These are phyloP conservation scores for Teleopsis dalmanni DNA, from an alignment of 1,140 invertebrate genomes.

Conservation along the genomic window DNA sequence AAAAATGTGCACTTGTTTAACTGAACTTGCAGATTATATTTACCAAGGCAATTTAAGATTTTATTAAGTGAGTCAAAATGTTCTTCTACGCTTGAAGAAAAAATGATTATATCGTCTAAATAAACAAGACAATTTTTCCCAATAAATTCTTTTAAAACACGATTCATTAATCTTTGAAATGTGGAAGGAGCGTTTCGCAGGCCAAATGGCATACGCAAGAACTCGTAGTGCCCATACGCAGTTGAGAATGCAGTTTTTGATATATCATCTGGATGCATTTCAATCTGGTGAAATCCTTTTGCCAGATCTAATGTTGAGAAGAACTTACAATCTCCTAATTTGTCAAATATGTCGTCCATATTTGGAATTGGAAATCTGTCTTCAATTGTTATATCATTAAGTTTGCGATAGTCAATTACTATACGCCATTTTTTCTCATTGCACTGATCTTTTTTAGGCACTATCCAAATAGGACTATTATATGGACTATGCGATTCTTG, in stretches of 20 bases:
- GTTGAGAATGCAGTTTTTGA: slow-evolving; percentile 22
- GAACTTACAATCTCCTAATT: slow-evolving; percentile 10
- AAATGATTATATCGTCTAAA: slow-evolving; percentile 20
- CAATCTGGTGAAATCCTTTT: slow-evolving; percentile 19
- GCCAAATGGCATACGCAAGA: slow-evolving; percentile 9
- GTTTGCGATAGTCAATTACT: slow-evolving; percentile 34
- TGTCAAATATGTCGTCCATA: slow-evolving; percentile 9
- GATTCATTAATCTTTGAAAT: slow-evolving; percentile 16
- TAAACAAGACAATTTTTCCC: slow-evolving; percentile 13
- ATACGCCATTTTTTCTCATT: slow-evolving; percentile 33
- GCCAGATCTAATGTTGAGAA: slow-evolving; percentile 14
- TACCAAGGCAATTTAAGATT: background rate
- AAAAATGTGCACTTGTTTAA: slow-evolving; percentile 47
- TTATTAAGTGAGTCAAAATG: slow-evolving; percentile 7
- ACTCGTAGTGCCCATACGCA: slow-evolving; percentile 14
- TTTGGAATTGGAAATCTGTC: slow-evolving; percentile 13
- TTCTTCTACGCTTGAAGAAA: slow-evolving; percentile 13
- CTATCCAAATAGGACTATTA: slow-evolving; percentile 13
- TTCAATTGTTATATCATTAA: slow-evolving; percentile 26
- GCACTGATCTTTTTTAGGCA: slow-evolving; percentile 23
- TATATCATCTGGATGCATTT: slow-evolving; percentile 14
- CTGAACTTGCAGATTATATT: slow-evolving; percentile 40
- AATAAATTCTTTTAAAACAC: slow-evolving; percentile 12
- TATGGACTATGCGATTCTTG: slow-evolving; percentile 28
- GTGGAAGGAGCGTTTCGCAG: slow-evolving; percentile 16